Evolutionary conservation across 2,113 vertebrate genomes (phyloP), one percentile per base, ranked within the genome.

Genomic region (Chamaea fasciata): DNA sequence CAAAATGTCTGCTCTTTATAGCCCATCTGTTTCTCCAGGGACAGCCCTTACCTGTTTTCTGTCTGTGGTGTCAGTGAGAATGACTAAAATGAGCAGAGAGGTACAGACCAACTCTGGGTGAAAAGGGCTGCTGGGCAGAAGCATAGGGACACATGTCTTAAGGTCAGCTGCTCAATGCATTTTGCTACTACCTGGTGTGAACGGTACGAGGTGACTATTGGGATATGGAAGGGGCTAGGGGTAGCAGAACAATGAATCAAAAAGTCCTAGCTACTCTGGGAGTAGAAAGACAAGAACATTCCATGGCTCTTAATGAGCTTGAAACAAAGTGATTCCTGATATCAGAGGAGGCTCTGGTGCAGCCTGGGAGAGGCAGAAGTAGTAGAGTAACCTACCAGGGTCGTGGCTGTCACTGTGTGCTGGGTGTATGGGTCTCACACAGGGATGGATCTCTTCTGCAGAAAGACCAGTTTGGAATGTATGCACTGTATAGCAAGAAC

Each of bases 391-490:
- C n/a, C 8, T 31, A 6, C 5, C 11, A 3, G 13, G 22, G n/a
- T 30, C 5, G 4, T 7, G 33, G 24, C 41, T 69, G n/a, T 65
- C 8, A 0, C 33, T 0, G 5, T 50, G 10, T 79, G 26, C 41
- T 57, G 79, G 7, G 6, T 35, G 15, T 1, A 1, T 26, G 64
- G 33, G 35, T 64, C 88, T 96, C 86, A 93, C 9, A 1, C 0
- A 0, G 33, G 39, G 59, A 5, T 96, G 50, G 23, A 23, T 96
- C 70, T 77, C 79, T 89, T 35, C 91, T 97, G 60, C 96, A 99
- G 98, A 98, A 98, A 88, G 98, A 98, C 96, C 98, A 98, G 95
- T 99, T 99, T 95, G 98, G 98, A 89, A 97, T 99, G 97, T 99
- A 99, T 1, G 98, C 98, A 0, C 90, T 99, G 71, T 99, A 99